These are phyloP conservation scores for Zophobas atratus DNA, from an alignment of 1,140 invertebrate species.

Conservation along the genomic window DNA sequence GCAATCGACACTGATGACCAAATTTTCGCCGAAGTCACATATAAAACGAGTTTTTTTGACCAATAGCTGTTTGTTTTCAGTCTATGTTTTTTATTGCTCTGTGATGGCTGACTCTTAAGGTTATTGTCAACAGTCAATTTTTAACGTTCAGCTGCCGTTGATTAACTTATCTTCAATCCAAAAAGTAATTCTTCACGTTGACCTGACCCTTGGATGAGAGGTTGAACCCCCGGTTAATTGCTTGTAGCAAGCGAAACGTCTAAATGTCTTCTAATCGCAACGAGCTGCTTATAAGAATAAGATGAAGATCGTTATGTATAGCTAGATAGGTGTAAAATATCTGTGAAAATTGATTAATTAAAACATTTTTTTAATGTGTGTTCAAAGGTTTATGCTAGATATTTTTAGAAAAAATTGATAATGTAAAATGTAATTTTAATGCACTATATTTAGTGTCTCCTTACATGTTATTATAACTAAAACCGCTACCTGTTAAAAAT, in stretches of 20 bases:
- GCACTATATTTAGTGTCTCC: too few species aligned
- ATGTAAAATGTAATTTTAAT: too few species aligned
- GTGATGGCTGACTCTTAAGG: background rate
- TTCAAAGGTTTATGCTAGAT: too few species aligned
- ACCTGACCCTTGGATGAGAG: background rate
- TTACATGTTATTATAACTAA: too few species aligned
- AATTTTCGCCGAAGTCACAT: background rate
- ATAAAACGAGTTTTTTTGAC: background rate
- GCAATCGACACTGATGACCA: background rate
- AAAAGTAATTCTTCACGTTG: background rate
- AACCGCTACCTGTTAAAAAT: too few species aligned
- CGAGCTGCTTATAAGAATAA: background rate
- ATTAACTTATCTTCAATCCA: background rate
- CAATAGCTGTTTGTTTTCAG: background rate
- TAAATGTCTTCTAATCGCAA: conserved; percentile 1
- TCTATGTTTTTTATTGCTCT: background rate
- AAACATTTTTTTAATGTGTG: too few species aligned
- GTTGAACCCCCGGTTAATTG: conserved; percentile 8
- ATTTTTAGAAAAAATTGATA: too few species aligned
- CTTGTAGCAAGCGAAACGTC: background rate
- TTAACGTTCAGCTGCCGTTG: background rate
- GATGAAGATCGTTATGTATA: too few species aligned
- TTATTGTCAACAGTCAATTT: conserved; percentile 7
- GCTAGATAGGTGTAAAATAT: too few species aligned
- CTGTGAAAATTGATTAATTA: too few species aligned